Percentiles rank a stretch among this genome's conserved stretches.
phyloP scores from a whole-genome alignment of 2,113 vertebrate species.

The Labeo rohita region DNA sequence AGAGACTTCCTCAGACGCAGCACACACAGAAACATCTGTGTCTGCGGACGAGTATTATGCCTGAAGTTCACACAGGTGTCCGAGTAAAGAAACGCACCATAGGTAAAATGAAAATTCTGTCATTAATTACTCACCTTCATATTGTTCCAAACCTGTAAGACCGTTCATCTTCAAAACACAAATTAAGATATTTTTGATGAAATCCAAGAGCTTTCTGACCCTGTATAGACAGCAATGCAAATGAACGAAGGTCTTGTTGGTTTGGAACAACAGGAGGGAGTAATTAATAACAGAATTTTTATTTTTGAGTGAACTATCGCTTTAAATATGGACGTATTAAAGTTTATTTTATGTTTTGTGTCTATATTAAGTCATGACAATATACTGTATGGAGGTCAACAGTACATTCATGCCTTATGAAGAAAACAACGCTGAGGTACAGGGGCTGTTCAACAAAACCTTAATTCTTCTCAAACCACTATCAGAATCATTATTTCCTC shows the following conservation, averaged over 20 bases:
- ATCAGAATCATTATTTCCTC: constrained; percentile 1
- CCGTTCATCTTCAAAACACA: no score
- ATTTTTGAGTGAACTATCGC: no score
- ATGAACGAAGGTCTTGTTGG: no score
- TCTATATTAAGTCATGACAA: background rate
- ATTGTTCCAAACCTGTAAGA: no score
- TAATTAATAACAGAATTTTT: no score
- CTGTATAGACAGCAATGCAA: no score
- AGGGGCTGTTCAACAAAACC: background rate
- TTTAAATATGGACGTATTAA: background rate
- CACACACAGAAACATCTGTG: constrained; percentile 15
- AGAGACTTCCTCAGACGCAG: constrained; percentile 23
- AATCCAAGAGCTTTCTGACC: no score
- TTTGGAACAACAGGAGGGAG: no score
- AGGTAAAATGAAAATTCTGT: background rate
- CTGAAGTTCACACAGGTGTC: background rate
- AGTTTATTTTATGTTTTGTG: background rate
- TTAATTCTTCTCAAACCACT: background rate
- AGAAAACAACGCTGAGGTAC: background rate
- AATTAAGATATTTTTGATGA: no score
- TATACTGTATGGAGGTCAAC: background rate
- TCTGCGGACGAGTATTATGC: background rate
- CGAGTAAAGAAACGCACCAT: background rate
- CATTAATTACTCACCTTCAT: no score
- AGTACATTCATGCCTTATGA: background rate